Evolutionary conservation across 2,797 vertebrate species (phyloP).

Genomic region (Falco concolor): DNA sequence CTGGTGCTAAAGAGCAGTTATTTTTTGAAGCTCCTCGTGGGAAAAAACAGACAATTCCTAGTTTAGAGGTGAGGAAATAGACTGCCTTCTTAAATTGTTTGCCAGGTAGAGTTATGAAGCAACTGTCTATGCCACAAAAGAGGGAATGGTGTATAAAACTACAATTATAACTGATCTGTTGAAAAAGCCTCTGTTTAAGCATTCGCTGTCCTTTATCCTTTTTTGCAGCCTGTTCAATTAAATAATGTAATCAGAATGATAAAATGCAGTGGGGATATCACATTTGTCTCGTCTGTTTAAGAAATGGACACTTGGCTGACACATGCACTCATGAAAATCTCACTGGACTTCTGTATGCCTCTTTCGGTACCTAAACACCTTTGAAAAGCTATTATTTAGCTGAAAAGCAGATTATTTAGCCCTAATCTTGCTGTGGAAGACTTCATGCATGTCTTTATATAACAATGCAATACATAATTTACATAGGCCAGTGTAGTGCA

Average conservation of each 20-base stretch:
- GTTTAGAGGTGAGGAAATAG: conserved; percentile 82
- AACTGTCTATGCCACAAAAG: neutral
- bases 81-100: neutral
- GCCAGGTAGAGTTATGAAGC: neutral
- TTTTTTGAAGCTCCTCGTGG: conserved; percentile 98
- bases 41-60: conserved; percentile 90
- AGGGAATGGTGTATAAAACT: neutral
- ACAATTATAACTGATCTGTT: neutral
- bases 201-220: neutral
- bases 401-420: neutral
- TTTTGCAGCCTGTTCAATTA: neutral
- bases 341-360: neutral
- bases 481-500: neutral
- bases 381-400: neutral
- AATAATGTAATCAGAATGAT: neutral
- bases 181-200: neutral
- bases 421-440: neutral
- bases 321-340: neutral
- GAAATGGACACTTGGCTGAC: neutral
- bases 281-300: neutral
- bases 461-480: neutral
- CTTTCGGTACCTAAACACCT: neutral
- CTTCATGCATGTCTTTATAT: neutral
- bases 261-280: neutral
- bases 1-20: conserved; percentile 93